phyloP scores from a whole-genome alignment of 2,888 invertebrate genomes.

The Ophion ellenae region DNA sequence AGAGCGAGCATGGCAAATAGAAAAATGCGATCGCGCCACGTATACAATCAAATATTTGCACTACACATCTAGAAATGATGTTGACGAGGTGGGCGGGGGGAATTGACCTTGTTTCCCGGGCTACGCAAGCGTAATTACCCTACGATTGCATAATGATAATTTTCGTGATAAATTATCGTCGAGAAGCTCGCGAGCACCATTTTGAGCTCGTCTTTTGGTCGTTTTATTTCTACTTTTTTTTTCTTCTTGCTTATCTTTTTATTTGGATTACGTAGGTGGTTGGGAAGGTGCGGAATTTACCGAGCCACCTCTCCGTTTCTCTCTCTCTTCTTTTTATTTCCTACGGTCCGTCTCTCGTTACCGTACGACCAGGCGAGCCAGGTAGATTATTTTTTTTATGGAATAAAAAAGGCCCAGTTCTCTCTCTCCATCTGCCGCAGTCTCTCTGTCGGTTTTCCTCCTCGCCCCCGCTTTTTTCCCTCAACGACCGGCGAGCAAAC shows the following conservation, averaged over 20 bases:
- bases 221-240: background rate
- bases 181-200: background rate
- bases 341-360: constrained; percentile 6
- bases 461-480: constrained; percentile 10
- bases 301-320: background rate
- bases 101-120: constrained; percentile 48
- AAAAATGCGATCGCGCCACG: constrained; percentile 19
- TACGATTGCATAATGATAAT: constrained; percentile 51
- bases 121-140: constrained; percentile 38
- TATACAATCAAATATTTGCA: background rate
- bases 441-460: background rate
- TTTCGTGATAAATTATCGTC: constrained; percentile 21
- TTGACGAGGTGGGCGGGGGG: background rate
- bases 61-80: background rate
- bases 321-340: constrained; percentile 5
- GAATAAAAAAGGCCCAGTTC: constrained; percentile 58
- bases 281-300: constrained; percentile 21
- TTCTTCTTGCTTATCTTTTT: constrained; percentile 21
- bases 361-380: constrained; percentile 49
- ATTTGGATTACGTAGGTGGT: constrained; percentile 14
- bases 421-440: background rate
- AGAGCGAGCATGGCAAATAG: constrained; percentile 10
- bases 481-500: constrained; percentile 35
- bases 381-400: constrained; percentile 67
- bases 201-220: constrained; percentile 1